Conservation (phyloP, 2,888 invertebrate species). For the Hyppa rectilinea region DNA sequence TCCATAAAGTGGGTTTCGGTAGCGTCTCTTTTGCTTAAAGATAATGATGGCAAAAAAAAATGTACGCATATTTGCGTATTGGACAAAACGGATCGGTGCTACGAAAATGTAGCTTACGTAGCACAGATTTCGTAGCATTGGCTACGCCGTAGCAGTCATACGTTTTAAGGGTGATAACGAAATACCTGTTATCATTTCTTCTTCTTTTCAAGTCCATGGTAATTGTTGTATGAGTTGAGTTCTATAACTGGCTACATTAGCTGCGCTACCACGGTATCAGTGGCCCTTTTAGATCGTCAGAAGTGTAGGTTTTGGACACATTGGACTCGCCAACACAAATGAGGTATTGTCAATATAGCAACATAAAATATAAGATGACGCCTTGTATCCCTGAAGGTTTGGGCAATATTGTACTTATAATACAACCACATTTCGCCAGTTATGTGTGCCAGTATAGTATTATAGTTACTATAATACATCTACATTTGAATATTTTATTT, state of each 20-base stretch:
- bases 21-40: constrained; percentile 36
- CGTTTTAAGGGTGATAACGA: not conserved
- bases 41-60: constrained; percentile 37
- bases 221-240: not conserved
- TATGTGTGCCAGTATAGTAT: too few species aligned
- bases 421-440: too few species aligned
- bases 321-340: not conserved
- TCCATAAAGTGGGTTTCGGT: constrained; percentile 35
- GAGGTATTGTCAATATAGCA: too few species aligned
- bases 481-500: not conserved
- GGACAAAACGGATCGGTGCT: not conserved
- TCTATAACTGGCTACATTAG: not conserved
- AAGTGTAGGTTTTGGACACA: not conserved
- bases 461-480: not conserved
- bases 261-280: not conserved
- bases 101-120: not conserved
- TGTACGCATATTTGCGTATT: constrained; percentile 8
- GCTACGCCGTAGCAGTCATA: constrained; percentile 26
- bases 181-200: not conserved
- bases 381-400: too few species aligned
- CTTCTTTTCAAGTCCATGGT: not conserved
- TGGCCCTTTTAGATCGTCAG: not conserved
- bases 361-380: too few species aligned
- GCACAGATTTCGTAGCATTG: constrained; percentile 5
- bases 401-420: too few species aligned